A percentile compares a stretch with the other conserved stretches of the same genome.
These are phyloP conservation scores for Probaryconus sp. DNA, from an alignment of 1,140 invertebrate species.

Conservation along the genomic window DNA sequence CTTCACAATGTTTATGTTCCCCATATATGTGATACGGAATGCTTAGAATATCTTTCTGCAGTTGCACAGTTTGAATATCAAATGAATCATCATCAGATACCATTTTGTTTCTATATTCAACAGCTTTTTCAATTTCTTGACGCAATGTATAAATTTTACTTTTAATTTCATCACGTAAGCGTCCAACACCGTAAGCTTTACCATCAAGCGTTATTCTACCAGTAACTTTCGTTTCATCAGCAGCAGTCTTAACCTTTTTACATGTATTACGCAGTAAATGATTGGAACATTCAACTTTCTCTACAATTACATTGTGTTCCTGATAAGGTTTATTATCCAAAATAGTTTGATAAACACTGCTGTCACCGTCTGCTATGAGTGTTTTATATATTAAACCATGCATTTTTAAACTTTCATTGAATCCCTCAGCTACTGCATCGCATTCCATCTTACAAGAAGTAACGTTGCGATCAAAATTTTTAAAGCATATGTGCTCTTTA, in stretches of 20 bases:
- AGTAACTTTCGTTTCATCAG: constrained; percentile 14
- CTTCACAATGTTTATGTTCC: constrained; percentile 61
- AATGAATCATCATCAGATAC: too few species aligned
- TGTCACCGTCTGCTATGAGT: constrained; percentile 76
- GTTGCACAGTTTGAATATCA: too few species aligned
- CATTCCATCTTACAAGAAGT: too few species aligned
- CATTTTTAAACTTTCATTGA: constrained; percentile 66
- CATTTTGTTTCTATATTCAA: constrained; percentile 5
- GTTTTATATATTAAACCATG: constrained; percentile 70
- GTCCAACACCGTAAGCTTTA: not conserved
- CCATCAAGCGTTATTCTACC: not conserved
- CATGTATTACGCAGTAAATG: constrained; percentile 66
- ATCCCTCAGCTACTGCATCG: constrained; percentile 73
- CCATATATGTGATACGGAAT: constrained; percentile 68
- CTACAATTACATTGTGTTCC: constrained; percentile 54
- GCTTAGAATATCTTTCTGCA: constrained; percentile 64
- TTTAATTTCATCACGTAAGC: constrained; percentile 12
- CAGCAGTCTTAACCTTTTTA: constrained; percentile 40
- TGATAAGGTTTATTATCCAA: constrained; percentile 62
- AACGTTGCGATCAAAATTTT: constrained; percentile 65
- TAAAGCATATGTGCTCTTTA: too few species aligned
- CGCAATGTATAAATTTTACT: not conserved
- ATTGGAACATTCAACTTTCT: constrained; percentile 72
- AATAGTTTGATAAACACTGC: constrained; percentile 68
- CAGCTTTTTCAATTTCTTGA: not conserved